These are phyloP conservation scores for Drosophila tropicalis DNA, from an alignment of 1,140 invertebrate species.

Conservation along the genomic window DNA sequence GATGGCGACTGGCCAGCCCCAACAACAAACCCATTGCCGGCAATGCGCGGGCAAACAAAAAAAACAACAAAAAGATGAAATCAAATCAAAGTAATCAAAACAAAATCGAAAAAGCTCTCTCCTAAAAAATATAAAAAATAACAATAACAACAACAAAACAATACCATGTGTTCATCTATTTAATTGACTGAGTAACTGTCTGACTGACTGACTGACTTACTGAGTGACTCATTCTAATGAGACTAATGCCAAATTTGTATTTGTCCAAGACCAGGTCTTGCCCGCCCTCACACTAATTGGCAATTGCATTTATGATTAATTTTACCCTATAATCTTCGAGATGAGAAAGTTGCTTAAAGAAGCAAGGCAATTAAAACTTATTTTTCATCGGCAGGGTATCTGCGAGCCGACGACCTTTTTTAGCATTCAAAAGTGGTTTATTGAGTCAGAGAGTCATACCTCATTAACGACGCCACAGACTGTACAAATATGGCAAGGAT, in stretches of 20 bases:
- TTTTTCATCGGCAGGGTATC: not conserved
- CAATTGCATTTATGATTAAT: conserved; percentile 13
- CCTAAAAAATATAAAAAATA: too few relatives aligned
- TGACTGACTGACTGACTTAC: conserved; percentile 37
- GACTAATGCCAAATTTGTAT: conserved; percentile 20
- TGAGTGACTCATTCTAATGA: not conserved
- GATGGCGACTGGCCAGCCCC: conserved; percentile 27
- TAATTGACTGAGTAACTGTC: conserved; percentile 5
- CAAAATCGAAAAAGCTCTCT: conserved; percentile 55
- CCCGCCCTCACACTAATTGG: conserved; percentile 14
- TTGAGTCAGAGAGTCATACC: conserved; percentile 49
- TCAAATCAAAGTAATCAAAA: conserved; percentile 53
- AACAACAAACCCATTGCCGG: conserved; percentile 19
- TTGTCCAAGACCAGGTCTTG: conserved; percentile 26
- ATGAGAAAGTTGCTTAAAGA: too few relatives aligned
- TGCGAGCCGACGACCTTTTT: not conserved
- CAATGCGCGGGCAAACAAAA: conserved; percentile 7
- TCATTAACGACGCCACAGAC: conserved; percentile 43
- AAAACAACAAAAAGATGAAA: conserved; percentile 23
- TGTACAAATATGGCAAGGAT: conserved; percentile 37
- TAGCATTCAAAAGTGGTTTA: conserved; percentile 11
- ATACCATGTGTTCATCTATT: conserved; percentile 33
- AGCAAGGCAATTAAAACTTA: too few relatives aligned
- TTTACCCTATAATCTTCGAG: not conserved
- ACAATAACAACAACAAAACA: not conserved